Conservation (phyloP, 2,888 invertebrate species). For the Orthosia cruda region DNA sequence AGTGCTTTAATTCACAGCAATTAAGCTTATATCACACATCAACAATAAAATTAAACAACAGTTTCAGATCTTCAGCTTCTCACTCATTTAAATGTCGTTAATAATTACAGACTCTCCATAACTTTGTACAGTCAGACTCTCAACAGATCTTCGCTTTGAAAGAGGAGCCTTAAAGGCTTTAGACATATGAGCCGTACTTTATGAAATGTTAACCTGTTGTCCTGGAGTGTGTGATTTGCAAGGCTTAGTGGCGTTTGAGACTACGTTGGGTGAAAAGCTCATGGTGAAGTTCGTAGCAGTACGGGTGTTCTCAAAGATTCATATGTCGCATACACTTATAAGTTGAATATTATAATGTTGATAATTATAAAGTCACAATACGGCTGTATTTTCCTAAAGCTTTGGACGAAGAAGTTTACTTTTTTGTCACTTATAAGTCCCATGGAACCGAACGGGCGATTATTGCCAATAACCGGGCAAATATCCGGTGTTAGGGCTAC, state of each 20-base stretch:
- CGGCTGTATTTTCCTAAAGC: too few species aligned
- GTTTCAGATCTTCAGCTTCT: background rate
- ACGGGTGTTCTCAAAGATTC: too few species aligned
- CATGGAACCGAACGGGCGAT: too few species aligned
- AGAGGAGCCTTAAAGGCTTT: constrained; percentile 3
- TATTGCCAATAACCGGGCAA: too few species aligned
- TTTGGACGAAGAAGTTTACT: too few species aligned
- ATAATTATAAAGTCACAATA: too few species aligned
- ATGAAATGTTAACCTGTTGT: background rate
- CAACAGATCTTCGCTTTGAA: constrained; percentile 12
- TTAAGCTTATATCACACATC: background rate
- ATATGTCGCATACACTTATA: too few species aligned
- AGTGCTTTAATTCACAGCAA: too few species aligned
- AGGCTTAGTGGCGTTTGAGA: background rate
- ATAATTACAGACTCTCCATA: constrained; percentile 11
- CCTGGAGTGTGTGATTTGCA: background rate
- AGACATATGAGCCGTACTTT: constrained; percentile 10
- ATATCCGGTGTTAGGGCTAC: too few species aligned
- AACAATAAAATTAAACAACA: background rate
- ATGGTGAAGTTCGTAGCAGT: too few species aligned
- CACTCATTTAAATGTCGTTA: constrained; percentile 20
- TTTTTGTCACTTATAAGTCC: too few species aligned
- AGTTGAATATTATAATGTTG: too few species aligned
- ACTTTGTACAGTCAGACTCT: background rate
- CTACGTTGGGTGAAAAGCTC: background rate